Evolutionary conservation across 2,797 vertebrate genomes (phyloP), one percentile per base, ranked within the genome.

Genomic region (Catamblyrhynchus diadema): DNA sequence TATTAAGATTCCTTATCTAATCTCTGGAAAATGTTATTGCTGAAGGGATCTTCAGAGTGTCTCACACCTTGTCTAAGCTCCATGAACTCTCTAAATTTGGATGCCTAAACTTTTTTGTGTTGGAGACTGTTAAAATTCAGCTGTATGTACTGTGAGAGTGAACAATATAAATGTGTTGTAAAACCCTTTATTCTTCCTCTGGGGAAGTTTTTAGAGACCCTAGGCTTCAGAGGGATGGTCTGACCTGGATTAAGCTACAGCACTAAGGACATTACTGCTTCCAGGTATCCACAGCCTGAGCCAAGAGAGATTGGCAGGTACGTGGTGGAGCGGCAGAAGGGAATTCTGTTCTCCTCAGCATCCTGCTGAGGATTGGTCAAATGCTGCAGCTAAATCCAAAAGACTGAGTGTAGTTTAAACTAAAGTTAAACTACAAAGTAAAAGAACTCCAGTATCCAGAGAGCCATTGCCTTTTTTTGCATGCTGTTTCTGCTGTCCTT

Each of bases 391-490:
- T 92, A 80, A 92, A 89, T 93, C 60, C 41, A 67, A 17, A 44
- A 71, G 32, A 6, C 56, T 28, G 44, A 77, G 24, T 4, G 5
- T 14, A 82, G 47, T 54, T 80, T 73, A 50, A 77, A 80, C n/a
- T n/a, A n/a, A n/a, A n/a, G n/a, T n/a, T n/a, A n/a, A n/a, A n/a
- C n/a, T n/a, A n/a, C n/a, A n/a, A n/a, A n/a, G n/a, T n/a, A n/a
- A n/a, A n/a, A n/a, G n/a, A 91, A 77, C 85, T 91, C 35, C 33
- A 53, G 30, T n/a, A 41, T 67, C 75, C 75, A 45, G 87, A 94
- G 65, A 91, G 72, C 35, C 14, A 4, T 44, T 81, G 45, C 15
- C 25, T 32, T 75, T 73, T 54, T 85, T 39, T 50, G 24, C 11
- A 8, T 50, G 48, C 39, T 79, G 22, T 77, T 89, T 82, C 84